Base-by-base conservation (phyloP, 2,797 vertebrate species). In the Pristis pectinata region DNA sequence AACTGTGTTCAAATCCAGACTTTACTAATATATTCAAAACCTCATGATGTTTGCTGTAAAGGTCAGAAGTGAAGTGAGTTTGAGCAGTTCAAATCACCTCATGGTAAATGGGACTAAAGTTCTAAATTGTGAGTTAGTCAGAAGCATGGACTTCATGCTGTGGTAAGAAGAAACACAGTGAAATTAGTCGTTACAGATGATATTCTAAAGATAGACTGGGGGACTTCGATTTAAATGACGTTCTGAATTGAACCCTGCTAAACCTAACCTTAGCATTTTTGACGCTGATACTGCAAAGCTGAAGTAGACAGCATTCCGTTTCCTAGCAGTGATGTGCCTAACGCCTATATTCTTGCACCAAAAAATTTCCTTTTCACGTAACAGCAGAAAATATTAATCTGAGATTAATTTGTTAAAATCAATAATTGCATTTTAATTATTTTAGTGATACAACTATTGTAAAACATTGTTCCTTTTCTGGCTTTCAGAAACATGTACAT, bases 221-320 rank as follows among this genome's bases (percentile, higher is more conserved):
- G 37, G 41, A 61, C n/a, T 4, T 91, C 67, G 59, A 41, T 67
- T 13, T n/a, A n/a, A 61, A n/a, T 80, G 37, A 80, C 11, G 24
- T 41, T 91, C 87, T 67, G n/a, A 61, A 91, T 41, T 91, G 91
- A 91, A 91, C 87, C 67, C 34, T 91, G 59, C 1, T 24, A n/a
- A 24, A 41, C 59, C 87, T 67, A 41, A 89, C 85, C 15, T 89
- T 56, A 1, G 53, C 56, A 34, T 89, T 61, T 61, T 91, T 67
- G n/a, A 67, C 41, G 53, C 37, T 91, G 61, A 64, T 67, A 49
- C 3, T 24, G 19, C 24, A 22, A 41, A 91, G 19, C n/a, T 61
- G 64, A 91, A 10, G 34, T 91, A 10, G 87, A 91, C 87, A 67
- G 87, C 41, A 22, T 24, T 91, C n/a, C 19, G 67, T 41, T 91